Evolutionary conservation across 2,113 vertebrate genomes (phyloP), one percentile per base, ranked within the genome.

Genomic region (Polyodon spathula): DNA sequence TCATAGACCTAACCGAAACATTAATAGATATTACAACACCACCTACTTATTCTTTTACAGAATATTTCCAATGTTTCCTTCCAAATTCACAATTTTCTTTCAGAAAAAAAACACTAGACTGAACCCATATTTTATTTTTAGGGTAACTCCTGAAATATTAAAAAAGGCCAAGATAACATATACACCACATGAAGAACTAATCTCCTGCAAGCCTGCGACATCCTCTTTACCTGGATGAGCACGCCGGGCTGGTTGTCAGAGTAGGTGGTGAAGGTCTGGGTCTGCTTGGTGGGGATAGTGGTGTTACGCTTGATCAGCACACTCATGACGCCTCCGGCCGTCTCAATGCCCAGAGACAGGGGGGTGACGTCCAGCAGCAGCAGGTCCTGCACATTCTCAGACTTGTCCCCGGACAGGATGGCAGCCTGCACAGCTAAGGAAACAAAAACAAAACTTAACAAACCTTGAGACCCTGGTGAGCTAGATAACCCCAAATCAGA

Each of bases 401-500:
- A 89, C 61, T 84, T 82, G 80, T 88, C 84, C 9, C 87, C 88
- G 4, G 80, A 85, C 42, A 89, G 72, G 65, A 88, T 82, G 64
- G 88, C 87, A 12, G 88, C 86, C 81, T 88, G 86, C 46, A 88
- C 82, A 67, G n/a, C n/a, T n/a, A n/a, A n/a, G n/a, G n/a, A n/a
- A n/a, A n/a, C n/a, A n/a, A n/a, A n/a, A n/a, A n/a, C n/a, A n/a
- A n/a, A n/a, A n/a, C n/a, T n/a, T n/a, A n/a, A n/a, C n/a, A n/a
- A n/a, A n/a, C n/a, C n/a, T n/a, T n/a, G n/a, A n/a, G n/a, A n/a
- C n/a, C n/a, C n/a, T n/a, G n/a, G n/a, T n/a, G n/a, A n/a, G n/a
- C n/a, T n/a, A n/a, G n/a, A n/a, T n/a, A n/a, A n/a, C n/a, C n/a
- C n/a, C n/a, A n/a, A n/a, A n/a, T n/a, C 12, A 44, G 2, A 7